Base-by-base conservation (phyloP, 2,888 invertebrate species). In the Yponomeuta sedellus region DNA sequence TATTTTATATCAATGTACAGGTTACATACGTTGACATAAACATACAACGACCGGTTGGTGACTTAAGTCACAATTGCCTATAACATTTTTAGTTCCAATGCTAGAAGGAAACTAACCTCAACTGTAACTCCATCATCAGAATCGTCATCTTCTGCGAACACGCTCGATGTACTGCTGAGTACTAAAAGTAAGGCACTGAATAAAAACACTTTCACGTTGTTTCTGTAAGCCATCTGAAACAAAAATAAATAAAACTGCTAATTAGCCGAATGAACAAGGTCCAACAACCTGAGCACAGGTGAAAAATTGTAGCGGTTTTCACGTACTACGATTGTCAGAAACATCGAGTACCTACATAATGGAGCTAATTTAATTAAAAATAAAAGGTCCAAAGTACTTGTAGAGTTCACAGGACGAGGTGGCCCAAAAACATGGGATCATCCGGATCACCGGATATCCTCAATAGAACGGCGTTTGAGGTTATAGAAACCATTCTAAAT, bases 181-280 rank as follows among this genome's bases (percentile, higher is more conserved):
- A 87, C 70, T 69, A 86, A 74, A 72, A 89, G 69, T 69, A 87
- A 75, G 71, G 79, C 82, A 76, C 82, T 75, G 61, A 78, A 71
- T 69, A 83, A 63, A 73, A 74, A 78, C 69, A 82, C 66, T 73
- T 75, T 82, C 73, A 74, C 34, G 34, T 34, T 74, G 73, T 77
- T 79, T 70, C 81, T 74, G 66, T 75, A 78, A 82, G 87, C 83
- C 90, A 90, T 90, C 90, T 89, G 85, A 75, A 89, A 88, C 12
- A 34, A 44, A 67, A 69, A 63, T 57, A 63, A 40, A 52, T 20
- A 12, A 52, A 65, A 64, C 67, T 28, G 19, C 8, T 52, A 10
- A 12, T 44, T 44, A 65, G 25, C 39, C 67, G 65, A 66, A 67
- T 64, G 61, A 64, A 62, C 68, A 73, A 28, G 34, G 10, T 28